These are phyloP conservation scores for Telmatochromis brichardi DNA, from an alignment of 2,113 vertebrate species.

Conservation along the genomic window DNA sequence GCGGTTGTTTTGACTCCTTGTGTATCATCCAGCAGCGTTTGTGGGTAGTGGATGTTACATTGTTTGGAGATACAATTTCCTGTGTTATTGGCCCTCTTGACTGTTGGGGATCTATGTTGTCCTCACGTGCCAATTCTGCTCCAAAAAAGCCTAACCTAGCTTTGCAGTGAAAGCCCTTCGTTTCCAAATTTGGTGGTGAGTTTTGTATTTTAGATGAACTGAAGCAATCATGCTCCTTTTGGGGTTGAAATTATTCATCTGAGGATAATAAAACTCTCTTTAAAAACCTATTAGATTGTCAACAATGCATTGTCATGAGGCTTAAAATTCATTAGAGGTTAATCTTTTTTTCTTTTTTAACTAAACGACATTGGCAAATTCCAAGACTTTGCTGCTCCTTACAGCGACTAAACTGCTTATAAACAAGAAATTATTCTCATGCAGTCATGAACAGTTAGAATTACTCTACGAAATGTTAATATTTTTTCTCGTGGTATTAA, in stretches of 20 bases:
- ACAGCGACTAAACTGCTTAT: neutral
- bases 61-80: neutral
- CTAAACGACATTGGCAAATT: neutral
- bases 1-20: constrained; percentile 3
- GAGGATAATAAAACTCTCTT: neutral
- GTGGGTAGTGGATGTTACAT: neutral
- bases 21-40: neutral
- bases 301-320: neutral
- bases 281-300: neutral
- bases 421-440: neutral
- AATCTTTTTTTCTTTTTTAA: neutral
- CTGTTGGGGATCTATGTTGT: neutral
- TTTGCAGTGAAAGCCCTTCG: neutral
- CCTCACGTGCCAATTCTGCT: neutral
- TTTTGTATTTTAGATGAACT: neutral
- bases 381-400: neutral
- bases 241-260: neutral
- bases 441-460: neutral
- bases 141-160: neutral
- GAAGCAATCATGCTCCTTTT: neutral
- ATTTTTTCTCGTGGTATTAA: neutral
- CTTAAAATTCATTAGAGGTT: neutral
- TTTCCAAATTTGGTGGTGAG: neutral
- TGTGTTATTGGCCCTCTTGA: neutral
- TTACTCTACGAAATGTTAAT: rapidly evolving